These are phyloP conservation scores for Carcina quercana DNA, from an alignment of 2,888 invertebrate genomes.

Conservation along the genomic window DNA sequence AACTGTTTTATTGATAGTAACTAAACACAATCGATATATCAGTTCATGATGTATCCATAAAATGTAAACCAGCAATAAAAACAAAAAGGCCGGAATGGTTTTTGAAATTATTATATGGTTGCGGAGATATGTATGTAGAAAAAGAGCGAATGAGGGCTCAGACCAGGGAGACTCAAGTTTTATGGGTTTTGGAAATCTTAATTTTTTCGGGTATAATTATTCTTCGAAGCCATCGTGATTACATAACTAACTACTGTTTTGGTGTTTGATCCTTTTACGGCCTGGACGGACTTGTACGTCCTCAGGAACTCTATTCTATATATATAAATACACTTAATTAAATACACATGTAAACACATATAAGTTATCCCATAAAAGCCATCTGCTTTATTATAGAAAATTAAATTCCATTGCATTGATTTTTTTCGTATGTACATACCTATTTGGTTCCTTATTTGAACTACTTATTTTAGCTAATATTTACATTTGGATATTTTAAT, in stretches of 20 bases:
- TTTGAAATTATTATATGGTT: too few species aligned
- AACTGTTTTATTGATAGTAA: too few species aligned
- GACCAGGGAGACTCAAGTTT: too few species aligned
- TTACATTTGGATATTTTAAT: constrained; percentile 1
- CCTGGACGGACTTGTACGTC: constrained; percentile 65
- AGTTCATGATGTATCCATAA: too few species aligned
- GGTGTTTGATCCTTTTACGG: constrained; percentile 65
- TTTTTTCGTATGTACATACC: too few species aligned
- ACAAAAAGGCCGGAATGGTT: too few species aligned
- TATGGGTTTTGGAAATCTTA: too few species aligned
- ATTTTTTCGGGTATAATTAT: too few species aligned
- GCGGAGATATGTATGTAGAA: too few species aligned
- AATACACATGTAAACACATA: constrained; percentile 8
- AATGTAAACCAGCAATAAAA: too few species aligned
- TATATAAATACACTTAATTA: constrained; percentile 14
- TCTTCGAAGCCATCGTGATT: constrained; percentile 36
- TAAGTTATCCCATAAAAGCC: constrained; percentile 14
- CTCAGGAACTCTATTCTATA: constrained; percentile 55
- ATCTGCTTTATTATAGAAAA: constrained; percentile 29
- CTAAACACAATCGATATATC: too few species aligned
- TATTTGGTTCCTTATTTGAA: constrained; percentile 4
- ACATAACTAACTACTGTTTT: constrained; percentile 65
- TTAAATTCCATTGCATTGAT: constrained; percentile 48
- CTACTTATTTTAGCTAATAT: constrained; percentile 2
- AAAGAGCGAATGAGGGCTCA: too few species aligned